Conservation (phyloP, 2,797 vertebrate species). For the Podarcis siculus region DNA sequence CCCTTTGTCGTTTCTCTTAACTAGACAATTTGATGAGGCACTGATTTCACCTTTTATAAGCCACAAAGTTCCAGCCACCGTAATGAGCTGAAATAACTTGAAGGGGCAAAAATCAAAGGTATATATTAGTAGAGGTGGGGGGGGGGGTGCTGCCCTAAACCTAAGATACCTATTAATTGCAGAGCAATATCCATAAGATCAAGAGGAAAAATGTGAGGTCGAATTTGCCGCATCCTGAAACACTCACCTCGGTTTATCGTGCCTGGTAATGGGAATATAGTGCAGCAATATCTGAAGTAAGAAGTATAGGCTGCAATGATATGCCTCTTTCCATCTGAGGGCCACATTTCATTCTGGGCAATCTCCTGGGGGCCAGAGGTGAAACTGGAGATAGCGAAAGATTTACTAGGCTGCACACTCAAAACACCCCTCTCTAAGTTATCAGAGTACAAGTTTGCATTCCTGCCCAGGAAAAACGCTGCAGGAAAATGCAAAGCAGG, state of each 20-base stretch:
- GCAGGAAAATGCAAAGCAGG: too few relatives aligned
- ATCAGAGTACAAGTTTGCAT: too few relatives aligned
- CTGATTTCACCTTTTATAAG: constrained; percentile 6
- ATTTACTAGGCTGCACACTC: too few relatives aligned
- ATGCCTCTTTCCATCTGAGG: too few relatives aligned
- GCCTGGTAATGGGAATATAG: not conserved
- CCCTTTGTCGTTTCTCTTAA: not conserved
- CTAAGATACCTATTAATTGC: not conserved
- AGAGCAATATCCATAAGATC: not conserved
- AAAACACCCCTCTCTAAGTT: too few relatives aligned
- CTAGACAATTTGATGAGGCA: not conserved
- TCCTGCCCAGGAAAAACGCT: too few relatives aligned
- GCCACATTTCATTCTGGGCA: too few relatives aligned
- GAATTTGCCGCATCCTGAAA: not conserved
- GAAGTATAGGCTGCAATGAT: too few relatives aligned
- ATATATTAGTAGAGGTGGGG: not conserved
- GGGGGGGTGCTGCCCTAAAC: not conserved
- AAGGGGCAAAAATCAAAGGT: not conserved
- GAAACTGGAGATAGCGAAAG: too few relatives aligned
- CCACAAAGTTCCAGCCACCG: not conserved
- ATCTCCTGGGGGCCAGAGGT: too few relatives aligned
- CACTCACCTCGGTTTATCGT: not conserved
- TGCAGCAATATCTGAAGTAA: not conserved
- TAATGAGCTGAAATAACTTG: not conserved
- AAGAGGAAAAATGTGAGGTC: not conserved